phyloP scores from a whole-genome alignment of 23 tunicate genomes.

The Halocynthia aurantium region DNA sequence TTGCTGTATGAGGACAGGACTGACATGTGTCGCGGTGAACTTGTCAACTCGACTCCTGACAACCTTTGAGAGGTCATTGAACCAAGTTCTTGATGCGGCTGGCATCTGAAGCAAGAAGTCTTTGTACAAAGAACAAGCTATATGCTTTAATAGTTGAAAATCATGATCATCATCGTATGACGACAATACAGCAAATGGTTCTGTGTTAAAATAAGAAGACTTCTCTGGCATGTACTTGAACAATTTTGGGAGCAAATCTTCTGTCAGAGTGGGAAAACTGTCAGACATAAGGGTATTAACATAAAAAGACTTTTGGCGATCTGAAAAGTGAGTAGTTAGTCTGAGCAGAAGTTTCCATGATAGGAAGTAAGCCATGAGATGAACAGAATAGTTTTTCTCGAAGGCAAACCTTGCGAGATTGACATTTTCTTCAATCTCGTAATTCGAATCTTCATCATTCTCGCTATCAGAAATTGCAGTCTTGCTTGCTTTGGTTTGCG shows the following conservation, averaged over 20 bases:
- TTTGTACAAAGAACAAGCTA: constrained; percentile 57
- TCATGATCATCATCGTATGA: background rate
- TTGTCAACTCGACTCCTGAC: constrained; percentile 35
- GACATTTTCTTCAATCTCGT: background rate
- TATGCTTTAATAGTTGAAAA: constrained; percentile 22
- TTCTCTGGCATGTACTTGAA: constrained; percentile 28
- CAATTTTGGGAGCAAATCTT: constrained; percentile 41
- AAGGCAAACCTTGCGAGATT: background rate
- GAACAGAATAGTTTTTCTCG: background rate
- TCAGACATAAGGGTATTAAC: constrained; percentile 19
- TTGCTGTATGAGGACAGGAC: constrained; percentile 33
- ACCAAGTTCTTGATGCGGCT: constrained; percentile 50
- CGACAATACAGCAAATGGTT: background rate
- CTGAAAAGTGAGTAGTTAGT: constrained; percentile 6
- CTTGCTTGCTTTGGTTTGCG: background rate
- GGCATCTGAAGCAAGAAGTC: constrained; percentile 48
- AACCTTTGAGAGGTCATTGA: constrained; percentile 24
- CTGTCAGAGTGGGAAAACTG: background rate
- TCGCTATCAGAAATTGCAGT: constrained; percentile 1
- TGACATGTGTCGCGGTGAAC: constrained; percentile 56
- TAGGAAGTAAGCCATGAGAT: constrained; percentile 19
- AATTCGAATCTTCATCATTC: background rate
- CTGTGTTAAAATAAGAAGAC: constrained; percentile 5
- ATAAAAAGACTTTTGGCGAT: constrained; percentile 33
- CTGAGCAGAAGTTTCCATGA: constrained; percentile 35